Evolutionary conservation across 2,797 vertebrate species (phyloP).

Genomic region (Alosa sapidissima): DNA sequence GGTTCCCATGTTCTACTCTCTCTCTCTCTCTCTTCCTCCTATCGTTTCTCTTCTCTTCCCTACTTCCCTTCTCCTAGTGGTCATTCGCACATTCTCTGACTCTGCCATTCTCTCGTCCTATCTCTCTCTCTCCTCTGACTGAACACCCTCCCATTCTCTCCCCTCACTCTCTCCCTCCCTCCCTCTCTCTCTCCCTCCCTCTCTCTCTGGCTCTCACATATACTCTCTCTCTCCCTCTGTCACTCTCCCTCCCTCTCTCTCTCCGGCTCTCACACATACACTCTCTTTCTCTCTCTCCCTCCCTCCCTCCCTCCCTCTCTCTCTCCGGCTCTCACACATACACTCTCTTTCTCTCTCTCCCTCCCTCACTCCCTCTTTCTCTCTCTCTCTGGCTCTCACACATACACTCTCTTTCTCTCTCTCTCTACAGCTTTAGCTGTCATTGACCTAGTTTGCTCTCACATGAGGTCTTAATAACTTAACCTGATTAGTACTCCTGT

Average conservation of each 20-base stretch:
- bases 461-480: constrained; percentile 71
- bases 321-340: constrained; percentile 24
- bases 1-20: background rate
- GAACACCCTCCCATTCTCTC: background rate
- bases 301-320: background rate
- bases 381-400: constrained; percentile 25
- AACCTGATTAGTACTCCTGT: constrained; percentile 72
- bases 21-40: constrained; percentile 10
- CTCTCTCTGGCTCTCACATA: constrained; percentile 26
- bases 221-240: constrained; percentile 6
- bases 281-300: constrained; percentile 23
- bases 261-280: constrained; percentile 22
- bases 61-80: background rate
- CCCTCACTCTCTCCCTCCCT: constrained; percentile 26
- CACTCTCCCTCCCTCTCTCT: background rate
- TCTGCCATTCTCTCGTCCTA: constrained; percentile 19
- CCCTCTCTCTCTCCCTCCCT: constrained; percentile 31
- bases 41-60: background rate
- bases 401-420: constrained; percentile 12
- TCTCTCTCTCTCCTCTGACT: constrained; percentile 8
- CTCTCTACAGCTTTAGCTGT: constrained; percentile 51
- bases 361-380: background rate
- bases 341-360: constrained; percentile 22
- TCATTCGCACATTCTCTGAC: background rate
- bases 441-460: constrained; percentile 73